These are phyloP conservation scores for Boloria selene DNA, from an alignment of 2,888 invertebrate species.

Conservation along the genomic window DNA sequence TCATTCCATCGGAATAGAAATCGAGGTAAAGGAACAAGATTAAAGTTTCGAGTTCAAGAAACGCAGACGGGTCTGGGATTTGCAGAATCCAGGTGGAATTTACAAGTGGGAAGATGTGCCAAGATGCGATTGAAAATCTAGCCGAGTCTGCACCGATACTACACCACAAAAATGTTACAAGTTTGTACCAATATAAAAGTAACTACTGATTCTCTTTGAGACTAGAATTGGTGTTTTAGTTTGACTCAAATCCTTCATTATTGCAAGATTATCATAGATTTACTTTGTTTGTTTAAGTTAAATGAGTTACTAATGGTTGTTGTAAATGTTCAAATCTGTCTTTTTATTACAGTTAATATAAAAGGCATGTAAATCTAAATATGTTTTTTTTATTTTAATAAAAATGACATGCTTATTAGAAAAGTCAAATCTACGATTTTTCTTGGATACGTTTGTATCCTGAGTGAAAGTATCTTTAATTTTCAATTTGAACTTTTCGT, in stretches of 20 bases:
- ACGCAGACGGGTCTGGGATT: constrained; percentile 42
- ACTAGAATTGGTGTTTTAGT: not conserved
- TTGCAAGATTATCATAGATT: not conserved
- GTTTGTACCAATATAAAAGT: constrained; percentile 31
- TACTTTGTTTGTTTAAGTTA: not conserved
- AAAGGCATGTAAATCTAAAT: no score
- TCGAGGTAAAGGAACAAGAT: constrained; percentile 41
- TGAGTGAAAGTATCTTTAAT: no score
- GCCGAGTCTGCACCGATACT: constrained; percentile 38
- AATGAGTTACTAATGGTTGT: no score
- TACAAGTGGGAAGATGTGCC: constrained; percentile 41
- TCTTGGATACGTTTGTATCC: no score
- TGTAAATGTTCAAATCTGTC: no score
- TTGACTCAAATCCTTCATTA: not conserved
- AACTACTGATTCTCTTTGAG: constrained; percentile 11
- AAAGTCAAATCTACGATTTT: no score
- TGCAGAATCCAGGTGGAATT: constrained; percentile 44
- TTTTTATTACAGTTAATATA: no score
- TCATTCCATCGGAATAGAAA: constrained; percentile 33
- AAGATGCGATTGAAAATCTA: constrained; percentile 42
- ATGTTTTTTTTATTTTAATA: no score
- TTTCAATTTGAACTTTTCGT: no score
- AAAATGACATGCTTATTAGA: no score
- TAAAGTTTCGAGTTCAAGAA: constrained; percentile 41
- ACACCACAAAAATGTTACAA: constrained; percentile 35